phyloP scores from a whole-genome alignment of 1,140 invertebrate species.

The Marisa cornuarietis region DNA sequence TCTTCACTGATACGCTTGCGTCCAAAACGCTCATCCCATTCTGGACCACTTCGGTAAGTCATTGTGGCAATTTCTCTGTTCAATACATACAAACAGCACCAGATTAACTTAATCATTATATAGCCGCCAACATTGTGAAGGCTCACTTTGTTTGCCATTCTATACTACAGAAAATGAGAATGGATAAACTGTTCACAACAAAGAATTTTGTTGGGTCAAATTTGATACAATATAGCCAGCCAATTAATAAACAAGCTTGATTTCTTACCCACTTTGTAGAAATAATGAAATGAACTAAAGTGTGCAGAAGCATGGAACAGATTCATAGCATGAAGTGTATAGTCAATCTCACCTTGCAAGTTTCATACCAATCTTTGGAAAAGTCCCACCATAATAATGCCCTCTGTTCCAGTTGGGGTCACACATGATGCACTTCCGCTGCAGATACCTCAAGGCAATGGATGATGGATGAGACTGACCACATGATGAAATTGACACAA shows the following conservation, averaged over 20 bases:
- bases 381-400: conserved; percentile 61
- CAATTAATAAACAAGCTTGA: too few relatives aligned
- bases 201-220: not conserved
- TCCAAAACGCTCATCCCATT: conserved; percentile 64
- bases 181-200: too few relatives aligned
- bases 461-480: conserved; percentile 63
- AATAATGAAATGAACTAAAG: too few relatives aligned
- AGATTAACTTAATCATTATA: not conserved
- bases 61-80: conserved; percentile 64
- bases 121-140: too few relatives aligned
- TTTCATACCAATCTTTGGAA: conserved; percentile 64
- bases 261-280: too few relatives aligned
- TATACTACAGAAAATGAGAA: too few relatives aligned
- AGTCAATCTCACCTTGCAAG: conserved; percentile 55
- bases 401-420: conserved; percentile 67
- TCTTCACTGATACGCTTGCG: conserved; percentile 54
- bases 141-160: too few relatives aligned
- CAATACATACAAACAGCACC: not conserved
- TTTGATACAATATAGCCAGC: not conserved
- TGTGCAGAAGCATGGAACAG: too few relatives aligned
- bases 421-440: conserved; percentile 64
- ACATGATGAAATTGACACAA: conserved; percentile 63
- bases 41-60: conserved; percentile 66
- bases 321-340: not conserved
- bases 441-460: conserved; percentile 65